Conservation (phyloP, 2,113 vertebrate species). For the Ophiodon elongatus region DNA sequence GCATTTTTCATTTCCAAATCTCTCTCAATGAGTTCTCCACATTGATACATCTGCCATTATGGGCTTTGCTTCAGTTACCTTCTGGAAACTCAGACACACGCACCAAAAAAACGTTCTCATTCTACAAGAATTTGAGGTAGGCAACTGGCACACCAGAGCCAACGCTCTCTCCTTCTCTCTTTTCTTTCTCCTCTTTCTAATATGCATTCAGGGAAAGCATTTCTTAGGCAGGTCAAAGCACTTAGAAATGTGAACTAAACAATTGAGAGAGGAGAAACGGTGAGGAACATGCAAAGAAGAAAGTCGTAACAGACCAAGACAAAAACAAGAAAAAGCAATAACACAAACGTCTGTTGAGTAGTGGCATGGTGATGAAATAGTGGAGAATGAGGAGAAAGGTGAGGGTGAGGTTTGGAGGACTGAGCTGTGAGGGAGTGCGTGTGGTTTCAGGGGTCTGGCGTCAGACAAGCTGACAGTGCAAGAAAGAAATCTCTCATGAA, state of each 20-base stretch:
- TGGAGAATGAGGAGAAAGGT: background rate
- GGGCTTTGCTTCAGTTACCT: slow-evolving; percentile 35
- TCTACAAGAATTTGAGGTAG: slow-evolving; percentile 43
- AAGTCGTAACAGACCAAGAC: background rate
- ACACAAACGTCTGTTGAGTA: background rate
- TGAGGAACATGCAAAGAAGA: background rate
- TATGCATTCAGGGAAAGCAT: background rate
- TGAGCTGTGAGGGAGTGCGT: background rate
- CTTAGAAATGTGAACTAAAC: background rate
- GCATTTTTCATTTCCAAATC: slow-evolving; percentile 38
- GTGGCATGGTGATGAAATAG: background rate
- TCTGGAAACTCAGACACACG: slow-evolving; percentile 50
- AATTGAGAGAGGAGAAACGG: background rate
- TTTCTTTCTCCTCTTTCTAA: background rate
- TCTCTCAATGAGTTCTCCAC: slow-evolving; percentile 59
- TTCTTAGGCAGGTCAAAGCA: slow-evolving; percentile 5
- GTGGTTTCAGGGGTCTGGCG: slow-evolving; percentile 41
- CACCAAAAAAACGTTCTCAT: slow-evolving; percentile 39
- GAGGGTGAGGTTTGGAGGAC: slow-evolving; percentile 23
- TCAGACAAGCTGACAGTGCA: slow-evolving; percentile 67
- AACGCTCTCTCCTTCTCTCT: background rate
- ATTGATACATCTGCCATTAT: slow-evolving; percentile 54
- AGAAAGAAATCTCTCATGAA: slow-evolving; percentile 51
- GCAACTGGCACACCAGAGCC: slow-evolving; percentile 32
- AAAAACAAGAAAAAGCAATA: background rate